Evolutionary conservation across 1,140 invertebrate species (phyloP).

Genomic region (Dendroctonus valens): DNA sequence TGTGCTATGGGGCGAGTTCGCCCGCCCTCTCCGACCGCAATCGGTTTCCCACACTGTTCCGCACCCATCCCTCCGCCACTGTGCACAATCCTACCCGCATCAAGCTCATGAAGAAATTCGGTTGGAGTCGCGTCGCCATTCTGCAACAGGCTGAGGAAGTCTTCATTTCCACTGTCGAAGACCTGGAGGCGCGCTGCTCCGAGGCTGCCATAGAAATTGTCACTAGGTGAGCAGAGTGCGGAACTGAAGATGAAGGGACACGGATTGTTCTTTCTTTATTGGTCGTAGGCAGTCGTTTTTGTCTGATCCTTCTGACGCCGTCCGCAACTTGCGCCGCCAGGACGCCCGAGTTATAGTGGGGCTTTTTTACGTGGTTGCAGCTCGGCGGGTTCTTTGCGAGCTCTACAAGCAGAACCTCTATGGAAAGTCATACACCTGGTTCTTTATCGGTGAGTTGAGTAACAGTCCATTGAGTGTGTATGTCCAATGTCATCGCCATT

Average conservation of each 20-base stretch:
- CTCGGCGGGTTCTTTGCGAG: constrained; percentile 93
- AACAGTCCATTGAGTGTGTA: too few relatives aligned
- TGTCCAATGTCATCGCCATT: too few relatives aligned
- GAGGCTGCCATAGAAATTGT: constrained; percentile 58
- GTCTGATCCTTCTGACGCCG: constrained; percentile 93
- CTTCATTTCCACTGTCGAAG: constrained; percentile 98
- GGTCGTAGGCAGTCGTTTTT: constrained; percentile 85
- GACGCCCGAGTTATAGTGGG: constrained; percentile 97
- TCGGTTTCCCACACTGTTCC: constrained; percentile 96
- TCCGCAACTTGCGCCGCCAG: constrained; percentile 87
- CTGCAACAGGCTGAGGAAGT: constrained; percentile 97
- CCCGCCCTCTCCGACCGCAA: constrained; percentile 96
- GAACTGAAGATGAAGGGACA: neutral
- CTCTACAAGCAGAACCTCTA: constrained; percentile 94
- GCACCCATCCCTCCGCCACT: constrained; percentile 98
- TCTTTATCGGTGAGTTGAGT: constrained; percentile 97
- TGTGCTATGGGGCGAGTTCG: constrained; percentile 97
- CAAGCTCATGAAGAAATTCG: constrained; percentile 94
- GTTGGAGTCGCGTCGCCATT: constrained; percentile 95
- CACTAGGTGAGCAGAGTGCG: constrained; percentile 17
- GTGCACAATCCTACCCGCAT: constrained; percentile 98
- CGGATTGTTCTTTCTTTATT: constrained; percentile 14
- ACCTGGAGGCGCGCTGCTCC: constrained; percentile 93
- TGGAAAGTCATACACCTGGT: constrained; percentile 97
- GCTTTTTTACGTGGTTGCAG: constrained; percentile 96